Evolutionary conservation across 2,888 invertebrate genomes (phyloP), one percentile per base, ranked within the genome.

Genomic region (Eupithecia vulgata): DNA sequence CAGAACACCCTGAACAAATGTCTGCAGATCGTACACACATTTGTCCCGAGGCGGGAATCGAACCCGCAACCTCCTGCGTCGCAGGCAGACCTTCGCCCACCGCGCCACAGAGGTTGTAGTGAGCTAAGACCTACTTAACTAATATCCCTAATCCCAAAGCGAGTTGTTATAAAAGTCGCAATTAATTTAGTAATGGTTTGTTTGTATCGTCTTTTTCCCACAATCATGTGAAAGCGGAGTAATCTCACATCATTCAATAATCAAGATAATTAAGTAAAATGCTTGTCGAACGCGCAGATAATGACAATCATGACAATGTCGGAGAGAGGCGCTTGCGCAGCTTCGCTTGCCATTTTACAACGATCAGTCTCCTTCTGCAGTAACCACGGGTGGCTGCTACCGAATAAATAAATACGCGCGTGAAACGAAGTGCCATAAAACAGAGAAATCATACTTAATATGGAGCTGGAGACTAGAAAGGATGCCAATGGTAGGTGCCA

Each of bases 401-500:
- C 35, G n/a, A 64, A n/a, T 64, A 61, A 75, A 52, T 48, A 72
- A 68, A 67, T 17, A 66, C 48, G 67, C 64, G 35, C 45, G 68
- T 65, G 68, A 70, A 73, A 68, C 25, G 21, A 52, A 68, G 68
- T 69, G 67, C n/a, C 40, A 45, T 37, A 64, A 8, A 67, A 67
- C 34, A 35, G 7, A 64, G 6, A 67, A 67, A 69, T 30, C 59
- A 71, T 30, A 68, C 65, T 40, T 42, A 57, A 57, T 67, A 69
- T 76, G 71, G 71, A 76, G 65, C 68, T 75, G 72, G 66, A 75
- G 42, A 75, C 62, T 70, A 65, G 17, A 68, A 75, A 75, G 61
- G 72, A 72, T 37, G 61, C 68, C 15, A 75, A 70, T 59, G 68
- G 75, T 75, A 30, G 52, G 75, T 70, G 25, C 8, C 0, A 15